Evolutionary conservation across 1,140 invertebrate genomes (phyloP).

Genomic region (Melanaphis sacchari): DNA sequence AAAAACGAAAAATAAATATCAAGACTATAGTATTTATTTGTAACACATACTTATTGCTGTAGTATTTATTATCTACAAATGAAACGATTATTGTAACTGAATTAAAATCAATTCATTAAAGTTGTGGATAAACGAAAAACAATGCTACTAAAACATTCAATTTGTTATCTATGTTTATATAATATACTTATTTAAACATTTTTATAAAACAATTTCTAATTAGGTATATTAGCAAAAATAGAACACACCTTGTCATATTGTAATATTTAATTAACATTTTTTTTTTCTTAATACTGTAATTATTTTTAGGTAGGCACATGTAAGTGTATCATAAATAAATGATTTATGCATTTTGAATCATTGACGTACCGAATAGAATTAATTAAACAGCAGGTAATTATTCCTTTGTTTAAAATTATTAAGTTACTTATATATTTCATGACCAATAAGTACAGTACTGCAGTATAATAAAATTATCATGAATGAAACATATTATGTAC

Average conservation of each 20-base stretch:
- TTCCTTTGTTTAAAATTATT: not conserved
- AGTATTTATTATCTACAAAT: not conserved
- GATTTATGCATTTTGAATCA: not conserved
- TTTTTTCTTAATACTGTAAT: not conserved
- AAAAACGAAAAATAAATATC: not conserved
- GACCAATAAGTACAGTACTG: not conserved
- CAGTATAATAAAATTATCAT: not conserved
- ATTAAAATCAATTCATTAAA: not conserved
- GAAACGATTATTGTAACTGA: not conserved
- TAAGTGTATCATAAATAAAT: not conserved
- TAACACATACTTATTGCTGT: not conserved
- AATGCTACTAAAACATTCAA: not conserved
- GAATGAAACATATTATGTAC: not conserved
- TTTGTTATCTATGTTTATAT: not conserved
- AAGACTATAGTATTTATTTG: not conserved
- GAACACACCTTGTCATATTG: not conserved
- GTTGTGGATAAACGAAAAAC: not conserved
- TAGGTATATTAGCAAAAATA: slow-evolving; percentile 32
- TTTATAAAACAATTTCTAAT: not conserved
- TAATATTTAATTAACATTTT: slow-evolving; percentile 31
- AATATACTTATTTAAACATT: not conserved
- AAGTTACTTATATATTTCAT: not conserved
- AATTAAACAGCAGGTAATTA: not conserved
- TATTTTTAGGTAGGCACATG: too few species aligned
- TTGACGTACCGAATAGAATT: not conserved